Conservation (phyloP, 1,140 invertebrate genomes). For the Leptoteleia sp. region DNA sequence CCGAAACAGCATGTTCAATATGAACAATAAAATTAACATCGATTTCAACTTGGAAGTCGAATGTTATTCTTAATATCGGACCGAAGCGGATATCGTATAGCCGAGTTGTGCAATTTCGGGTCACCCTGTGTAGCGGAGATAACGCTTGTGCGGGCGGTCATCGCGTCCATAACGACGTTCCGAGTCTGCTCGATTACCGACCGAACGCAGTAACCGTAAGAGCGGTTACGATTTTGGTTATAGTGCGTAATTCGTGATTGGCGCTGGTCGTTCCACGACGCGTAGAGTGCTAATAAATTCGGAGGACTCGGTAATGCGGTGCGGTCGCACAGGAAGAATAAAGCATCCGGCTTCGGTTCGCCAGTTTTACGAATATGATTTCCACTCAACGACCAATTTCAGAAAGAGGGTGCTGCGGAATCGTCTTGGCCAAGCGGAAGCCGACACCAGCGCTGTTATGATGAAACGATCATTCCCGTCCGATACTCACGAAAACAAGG, state of each 20-base stretch:
- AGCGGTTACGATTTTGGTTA: constrained; percentile 76
- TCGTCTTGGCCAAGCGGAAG: constrained; percentile 68
- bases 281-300: constrained; percentile 79
- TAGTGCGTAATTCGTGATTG: constrained; percentile 79
- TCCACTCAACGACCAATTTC: constrained; percentile 67
- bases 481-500: constrained; percentile 72
- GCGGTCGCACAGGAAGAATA: constrained; percentile 71
- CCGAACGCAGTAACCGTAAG: constrained; percentile 66
- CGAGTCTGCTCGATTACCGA: constrained; percentile 68
- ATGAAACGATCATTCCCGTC: constrained; percentile 72
- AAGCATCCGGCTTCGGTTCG: constrained; percentile 77
- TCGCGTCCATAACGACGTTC: constrained; percentile 67
- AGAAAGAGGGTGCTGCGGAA: constrained; percentile 57
- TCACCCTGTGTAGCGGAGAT: constrained; percentile 68
- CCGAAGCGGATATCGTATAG: constrained; percentile 2
- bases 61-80: constrained; percentile 4
- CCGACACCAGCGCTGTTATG: constrained; percentile 69
- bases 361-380: constrained; percentile 80
- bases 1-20: no score
- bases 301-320: constrained; percentile 61
- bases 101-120: constrained; percentile 13
- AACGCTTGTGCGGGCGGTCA: constrained; percentile 69
- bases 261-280: constrained; percentile 73
- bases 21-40: no score
- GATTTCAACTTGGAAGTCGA: background rate